Percentiles rank a stretch among this genome's conserved stretches.
phyloP scores from a whole-genome alignment of 2,113 vertebrate genomes.

The Festucalex cinctus region DNA sequence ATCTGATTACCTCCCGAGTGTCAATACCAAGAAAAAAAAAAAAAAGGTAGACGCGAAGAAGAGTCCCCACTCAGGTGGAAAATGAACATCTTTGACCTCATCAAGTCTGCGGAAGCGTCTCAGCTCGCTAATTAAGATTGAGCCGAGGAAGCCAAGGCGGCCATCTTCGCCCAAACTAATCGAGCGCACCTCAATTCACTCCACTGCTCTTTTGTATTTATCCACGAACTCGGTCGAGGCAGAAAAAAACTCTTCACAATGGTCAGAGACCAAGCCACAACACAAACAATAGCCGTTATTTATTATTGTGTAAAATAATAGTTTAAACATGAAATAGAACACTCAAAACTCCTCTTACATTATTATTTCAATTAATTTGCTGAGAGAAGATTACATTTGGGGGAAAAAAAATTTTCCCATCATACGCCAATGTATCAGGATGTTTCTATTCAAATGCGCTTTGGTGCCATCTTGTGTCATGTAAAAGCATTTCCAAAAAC shows the following conservation, averaged over 20 bases:
- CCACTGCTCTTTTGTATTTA: slow-evolving; percentile 49
- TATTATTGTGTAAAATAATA: too few relatives aligned
- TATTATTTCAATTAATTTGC: too few relatives aligned
- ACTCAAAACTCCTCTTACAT: too few relatives aligned
- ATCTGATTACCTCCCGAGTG: slow-evolving; percentile 68
- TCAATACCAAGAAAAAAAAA: slow-evolving; percentile 49
- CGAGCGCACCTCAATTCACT: slow-evolving; percentile 52
- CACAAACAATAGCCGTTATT: too few relatives aligned
- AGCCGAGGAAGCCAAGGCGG: slow-evolving; percentile 48
- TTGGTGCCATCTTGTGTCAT: not conserved
- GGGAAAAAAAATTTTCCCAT: too few relatives aligned
- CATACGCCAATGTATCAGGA: not conserved
- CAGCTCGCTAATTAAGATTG: slow-evolving; percentile 72
- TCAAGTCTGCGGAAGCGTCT: slow-evolving; percentile 68
- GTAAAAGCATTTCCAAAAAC: not conserved
- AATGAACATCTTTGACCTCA: slow-evolving; percentile 74
- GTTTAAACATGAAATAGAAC: too few relatives aligned
- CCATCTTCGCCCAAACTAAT: slow-evolving; percentile 56
- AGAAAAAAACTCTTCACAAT: slow-evolving; percentile 20
- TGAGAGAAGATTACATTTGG: too few relatives aligned
- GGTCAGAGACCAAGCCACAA: too few relatives aligned
- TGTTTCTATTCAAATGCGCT: not conserved
- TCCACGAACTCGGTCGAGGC: slow-evolving; percentile 30
- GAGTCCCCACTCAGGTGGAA: slow-evolving; percentile 62
- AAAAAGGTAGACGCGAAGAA: slow-evolving; percentile 48